Conservation (phyloP, 2,797 vertebrate genomes). For the Margarornis squamiger region DNA sequence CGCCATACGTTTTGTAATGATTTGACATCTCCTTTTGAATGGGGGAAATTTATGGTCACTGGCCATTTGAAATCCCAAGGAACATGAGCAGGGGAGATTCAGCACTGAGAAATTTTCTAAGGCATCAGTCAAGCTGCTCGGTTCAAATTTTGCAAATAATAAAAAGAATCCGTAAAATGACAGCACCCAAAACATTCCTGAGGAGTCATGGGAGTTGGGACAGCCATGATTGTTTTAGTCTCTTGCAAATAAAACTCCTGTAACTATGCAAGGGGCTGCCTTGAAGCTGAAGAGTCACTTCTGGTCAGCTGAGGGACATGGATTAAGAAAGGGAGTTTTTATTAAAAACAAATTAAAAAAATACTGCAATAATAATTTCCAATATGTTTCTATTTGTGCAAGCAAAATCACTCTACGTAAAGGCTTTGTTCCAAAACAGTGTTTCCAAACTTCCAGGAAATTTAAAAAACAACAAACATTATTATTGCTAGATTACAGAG, state of each 20-base stretch:
- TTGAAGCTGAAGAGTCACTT: neutral
- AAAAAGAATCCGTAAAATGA: neutral
- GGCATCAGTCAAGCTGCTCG: neutral
- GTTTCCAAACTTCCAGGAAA: neutral
- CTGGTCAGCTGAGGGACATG: neutral
- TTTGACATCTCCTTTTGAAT: conserved; percentile 12
- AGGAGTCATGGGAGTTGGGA: neutral
- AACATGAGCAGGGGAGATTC: neutral
- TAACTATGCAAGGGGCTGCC: rapidly evolving
- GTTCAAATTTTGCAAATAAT: neutral
- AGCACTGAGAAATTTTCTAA: neutral
- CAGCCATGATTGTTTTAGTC: neutral
- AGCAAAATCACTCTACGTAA: neutral
- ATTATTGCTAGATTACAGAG: neutral
- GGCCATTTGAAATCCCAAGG: neutral
- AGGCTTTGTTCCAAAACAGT: neutral
- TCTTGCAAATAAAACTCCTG: neutral
- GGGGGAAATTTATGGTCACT: neutral
- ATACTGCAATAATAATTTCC: neutral
- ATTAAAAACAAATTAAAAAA: neutral
- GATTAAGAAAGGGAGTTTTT: neutral
- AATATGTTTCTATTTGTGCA: neutral
- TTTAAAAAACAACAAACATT: neutral
- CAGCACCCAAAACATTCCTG: neutral
- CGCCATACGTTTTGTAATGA: neutral